Base-by-base conservation (phyloP, 2,113 vertebrate genomes). In the Nycticebus coucang region DNA sequence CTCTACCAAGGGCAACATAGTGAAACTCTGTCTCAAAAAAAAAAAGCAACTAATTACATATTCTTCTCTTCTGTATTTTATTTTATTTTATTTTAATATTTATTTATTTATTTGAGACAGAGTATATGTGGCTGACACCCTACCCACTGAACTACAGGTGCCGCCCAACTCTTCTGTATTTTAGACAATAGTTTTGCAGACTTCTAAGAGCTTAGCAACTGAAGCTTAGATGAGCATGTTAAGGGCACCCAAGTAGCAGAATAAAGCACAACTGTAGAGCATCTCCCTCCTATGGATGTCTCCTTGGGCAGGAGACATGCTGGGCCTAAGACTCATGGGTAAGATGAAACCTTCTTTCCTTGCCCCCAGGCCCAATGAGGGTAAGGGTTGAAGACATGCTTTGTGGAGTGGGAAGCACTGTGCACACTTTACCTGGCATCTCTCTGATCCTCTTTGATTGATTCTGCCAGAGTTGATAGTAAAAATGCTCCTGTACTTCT, bases 151-250 rank as follows among this genome's bases (percentile, higher is more conserved):
- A 9, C 45, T 50, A 50, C 10, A 10, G 45, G 8, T 50, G 8
- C 45, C 10, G 8, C 45, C 45, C 45, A 50, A 50, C 45, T 95
- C 26, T 96, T 96, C 50, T 93, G 22, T 95, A 94, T 95, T 96
- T 96, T 91, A 96, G 93, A 96, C 91, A 93, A 82, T 95, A 88
- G 96, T 95, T 95, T 95, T 41, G 35, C 53, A 81, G 79, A 82
- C 57, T 94, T 97, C 93, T 91, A 88, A 82, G 75, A 97, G 85
- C 62, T 95, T 95, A 91, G 94, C 88, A 93, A 82, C 72, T 86
- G 82, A 92, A 93, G 5, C 72, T 96, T 95, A 68, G 88, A 68
- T 78, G 74, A 94, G 28, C 72, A 87, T 37, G 22, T 59, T 45
- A 85, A 69, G 41, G 57, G 69, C 82, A 95, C 22, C 91, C n/a